These are phyloP conservation scores for Todiramphus chloris DNA, from an alignment of 2,113 vertebrate species.

Conservation along the genomic window DNA sequence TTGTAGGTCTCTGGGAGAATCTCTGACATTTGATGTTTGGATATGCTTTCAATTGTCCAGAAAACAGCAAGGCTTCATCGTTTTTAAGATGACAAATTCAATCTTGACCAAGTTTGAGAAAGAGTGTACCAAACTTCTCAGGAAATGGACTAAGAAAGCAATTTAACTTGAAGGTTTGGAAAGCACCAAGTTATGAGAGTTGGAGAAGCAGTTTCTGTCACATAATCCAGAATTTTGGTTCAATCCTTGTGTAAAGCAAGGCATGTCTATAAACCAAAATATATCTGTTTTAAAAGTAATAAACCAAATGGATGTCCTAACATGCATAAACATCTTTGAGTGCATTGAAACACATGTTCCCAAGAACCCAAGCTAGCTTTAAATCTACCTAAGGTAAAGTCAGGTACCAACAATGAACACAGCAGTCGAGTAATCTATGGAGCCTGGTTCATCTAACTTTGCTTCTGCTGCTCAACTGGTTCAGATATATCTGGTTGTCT, in stretches of 20 bases:
- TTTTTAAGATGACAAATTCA: neutral
- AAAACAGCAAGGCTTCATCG: neutral
- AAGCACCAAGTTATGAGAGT: neutral
- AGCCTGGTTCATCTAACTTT: neutral
- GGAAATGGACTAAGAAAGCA: neutral
- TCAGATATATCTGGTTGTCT: neutral
- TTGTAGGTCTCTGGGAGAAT: neutral
- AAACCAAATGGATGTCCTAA: neutral
- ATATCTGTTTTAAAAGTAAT: neutral
- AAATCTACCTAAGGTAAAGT: neutral
- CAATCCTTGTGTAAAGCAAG: neutral
- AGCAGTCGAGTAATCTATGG: neutral
- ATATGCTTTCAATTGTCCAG: neutral
- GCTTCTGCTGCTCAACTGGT: slow-evolving; percentile 11
- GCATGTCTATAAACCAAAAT: neutral
- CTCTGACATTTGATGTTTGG: neutral
- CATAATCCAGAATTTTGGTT: neutral
- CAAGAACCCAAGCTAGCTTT: neutral
- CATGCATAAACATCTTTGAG: neutral
- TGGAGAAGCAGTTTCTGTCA: neutral
- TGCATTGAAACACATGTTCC: neutral
- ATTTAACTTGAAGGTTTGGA: neutral
- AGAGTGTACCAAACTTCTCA: neutral
- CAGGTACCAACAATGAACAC: neutral
- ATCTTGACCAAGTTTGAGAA: neutral